These are phyloP conservation scores for Neostethus bicornis DNA, from an alignment of 2,797 vertebrate species.

Conservation along the genomic window DNA sequence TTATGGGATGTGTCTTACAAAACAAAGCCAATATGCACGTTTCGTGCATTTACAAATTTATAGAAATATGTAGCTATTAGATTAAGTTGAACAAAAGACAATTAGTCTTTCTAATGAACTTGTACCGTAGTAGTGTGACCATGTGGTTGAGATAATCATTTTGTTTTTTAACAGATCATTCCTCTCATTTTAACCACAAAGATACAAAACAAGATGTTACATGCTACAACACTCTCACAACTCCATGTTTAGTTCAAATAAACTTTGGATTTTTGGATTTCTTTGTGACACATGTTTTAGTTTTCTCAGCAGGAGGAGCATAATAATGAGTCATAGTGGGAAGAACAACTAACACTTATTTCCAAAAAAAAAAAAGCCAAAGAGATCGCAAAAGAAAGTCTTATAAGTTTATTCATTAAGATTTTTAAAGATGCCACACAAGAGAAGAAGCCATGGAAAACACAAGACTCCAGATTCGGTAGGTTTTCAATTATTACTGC, in stretches of 20 bases:
- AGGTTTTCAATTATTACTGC: slow-evolving; percentile 12
- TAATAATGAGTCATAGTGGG: not conserved
- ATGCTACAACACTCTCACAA: not conserved
- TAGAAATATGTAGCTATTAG: too few species aligned
- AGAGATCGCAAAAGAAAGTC: slow-evolving; percentile 21
- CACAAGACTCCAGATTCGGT: slow-evolving; percentile 66
- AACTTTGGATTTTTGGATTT: not conserved
- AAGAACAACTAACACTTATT: slow-evolving; percentile 7
- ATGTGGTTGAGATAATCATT: not conserved
- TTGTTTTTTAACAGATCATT: not conserved
- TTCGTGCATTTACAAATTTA: too few species aligned
- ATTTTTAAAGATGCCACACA: slow-evolving; percentile 73
- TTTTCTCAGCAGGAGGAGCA: slow-evolving; percentile 62
- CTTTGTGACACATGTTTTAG: slow-evolving; percentile 4
- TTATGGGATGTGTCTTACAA: slow-evolving; percentile 29
- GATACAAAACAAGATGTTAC: not conserved
- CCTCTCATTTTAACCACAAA: not conserved
- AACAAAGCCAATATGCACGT: too few species aligned
- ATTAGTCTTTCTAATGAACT: too few species aligned
- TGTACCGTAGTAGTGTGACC: not conserved
- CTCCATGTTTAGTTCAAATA: not conserved
- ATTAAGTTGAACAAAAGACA: not conserved
- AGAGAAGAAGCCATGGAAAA: slow-evolving; percentile 67
- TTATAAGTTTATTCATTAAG: not conserved
- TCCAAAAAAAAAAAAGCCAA: not conserved